Evolutionary conservation across 2,888 invertebrate species (phyloP), one percentile per base, ranked within the genome.

Genomic region (Cabera pusaria): DNA sequence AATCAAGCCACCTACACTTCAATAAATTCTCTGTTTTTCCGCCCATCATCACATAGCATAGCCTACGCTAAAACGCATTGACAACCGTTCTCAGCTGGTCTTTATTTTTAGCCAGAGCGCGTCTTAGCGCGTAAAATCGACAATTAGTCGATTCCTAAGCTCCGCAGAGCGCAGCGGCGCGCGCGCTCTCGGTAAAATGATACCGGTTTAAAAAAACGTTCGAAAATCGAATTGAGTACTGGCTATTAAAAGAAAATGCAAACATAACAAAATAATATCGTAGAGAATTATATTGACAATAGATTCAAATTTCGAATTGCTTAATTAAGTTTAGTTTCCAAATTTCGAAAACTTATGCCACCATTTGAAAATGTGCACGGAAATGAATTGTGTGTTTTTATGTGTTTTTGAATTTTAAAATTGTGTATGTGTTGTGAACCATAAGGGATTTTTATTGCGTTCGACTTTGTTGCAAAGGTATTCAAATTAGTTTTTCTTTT

Each of bases 61-160:
- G 31, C 37, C 41, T 41, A 39, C 31, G 52, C 55, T 52, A 44
- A n/a, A 49, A 50, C 32, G 18, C 23, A 37, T 28, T 43, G 42
- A 37, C 36, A 33, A 17, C 6, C 18, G 26, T 28, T 18, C 29
- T 21, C 35, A 41, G 29, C 35, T 35, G 35, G 14, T 14, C 14
- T 14, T 4, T 14, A 14, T 14, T 14, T 14, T 14, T 3, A 4
- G 2, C 14, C 14, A 14, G 21, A 29, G 44, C 31, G 16, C 43
- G 33, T 35, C 41, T 41, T 33, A 44, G 22, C 37, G 38, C 45
- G 69, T 63, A 60, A 70, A 63, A 49, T 49, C 53, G 59, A 62
- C 67, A 68, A 71, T 75, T 73, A 76, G 72, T 64, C 56, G 69
- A 67, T 54, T 56, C 58, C 49, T 63, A 65, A 67, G 66, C 72